These are phyloP conservation scores for Catocala nupta DNA, from an alignment of 2,888 invertebrate genomes.

Conservation along the genomic window DNA sequence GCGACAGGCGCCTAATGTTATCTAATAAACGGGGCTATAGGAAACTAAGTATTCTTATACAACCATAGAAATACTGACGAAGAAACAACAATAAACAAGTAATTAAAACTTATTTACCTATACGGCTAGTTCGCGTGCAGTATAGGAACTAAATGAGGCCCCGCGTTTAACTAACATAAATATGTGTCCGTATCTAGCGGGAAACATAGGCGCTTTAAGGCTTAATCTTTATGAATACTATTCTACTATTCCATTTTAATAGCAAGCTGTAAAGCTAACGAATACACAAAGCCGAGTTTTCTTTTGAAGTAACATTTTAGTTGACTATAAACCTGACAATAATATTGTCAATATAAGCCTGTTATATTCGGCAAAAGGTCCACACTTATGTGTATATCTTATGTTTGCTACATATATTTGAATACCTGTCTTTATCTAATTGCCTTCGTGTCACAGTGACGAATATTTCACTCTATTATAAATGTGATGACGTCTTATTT, in stretches of 20 bases:
- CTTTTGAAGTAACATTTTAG: slow-evolving; percentile 4
- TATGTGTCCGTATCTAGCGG: slow-evolving; percentile 57
- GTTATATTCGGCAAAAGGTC: no score
- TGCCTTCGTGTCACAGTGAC: no score
- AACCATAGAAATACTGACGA: slow-evolving; percentile 55
- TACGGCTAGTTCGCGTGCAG: slow-evolving; percentile 70
- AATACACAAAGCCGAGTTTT: slow-evolving; percentile 13
- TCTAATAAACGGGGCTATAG: slow-evolving; percentile 41
- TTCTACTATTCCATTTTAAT: slow-evolving; percentile 44
- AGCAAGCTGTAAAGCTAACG: slow-evolving; percentile 19
- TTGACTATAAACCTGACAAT: background rate
- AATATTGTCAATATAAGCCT: background rate
- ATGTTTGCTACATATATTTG: background rate
- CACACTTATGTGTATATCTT: no score
- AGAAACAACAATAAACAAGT: slow-evolving; percentile 67
- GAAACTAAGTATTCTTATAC: slow-evolving; percentile 41
- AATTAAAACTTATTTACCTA: slow-evolving; percentile 75
- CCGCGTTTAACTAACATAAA: slow-evolving; percentile 64
- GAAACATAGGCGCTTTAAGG: slow-evolving; percentile 50
- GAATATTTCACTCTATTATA: no score
- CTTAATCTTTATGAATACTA: slow-evolving; percentile 55
- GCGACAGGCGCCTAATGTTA: slow-evolving; percentile 8
- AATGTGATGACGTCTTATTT: no score
- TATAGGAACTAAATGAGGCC: slow-evolving; percentile 65
- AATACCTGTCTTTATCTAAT: background rate